phyloP scores from a whole-genome alignment of 2,888 invertebrate species.

The Cetonia aurata region DNA sequence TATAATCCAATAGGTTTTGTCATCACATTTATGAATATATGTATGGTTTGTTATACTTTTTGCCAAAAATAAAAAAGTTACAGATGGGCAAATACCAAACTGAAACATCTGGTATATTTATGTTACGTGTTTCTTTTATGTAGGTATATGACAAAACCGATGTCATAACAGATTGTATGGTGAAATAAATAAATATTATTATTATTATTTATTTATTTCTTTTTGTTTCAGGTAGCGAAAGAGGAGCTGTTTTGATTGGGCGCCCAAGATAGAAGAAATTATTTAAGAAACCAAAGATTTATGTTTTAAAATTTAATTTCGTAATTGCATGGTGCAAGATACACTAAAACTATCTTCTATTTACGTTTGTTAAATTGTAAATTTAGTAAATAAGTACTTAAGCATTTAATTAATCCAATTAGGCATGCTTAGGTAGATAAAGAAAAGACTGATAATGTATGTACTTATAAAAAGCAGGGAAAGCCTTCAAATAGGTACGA shows the following conservation, averaged over 20 bases:
- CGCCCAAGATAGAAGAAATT: constrained; percentile 39
- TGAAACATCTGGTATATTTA: too few relatives aligned
- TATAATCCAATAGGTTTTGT: too few relatives aligned
- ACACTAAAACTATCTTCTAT: constrained; percentile 11
- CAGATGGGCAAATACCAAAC: too few relatives aligned
- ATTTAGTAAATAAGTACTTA: constrained; percentile 35
- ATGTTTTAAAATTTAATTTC: constrained; percentile 26
- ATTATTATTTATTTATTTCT: background rate
- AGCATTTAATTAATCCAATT: constrained; percentile 34
- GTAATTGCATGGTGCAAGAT: constrained; percentile 36
- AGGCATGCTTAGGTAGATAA: constrained; percentile 31
- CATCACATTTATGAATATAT: too few relatives aligned
- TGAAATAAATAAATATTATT: too few relatives aligned
- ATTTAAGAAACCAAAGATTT: constrained; percentile 46
- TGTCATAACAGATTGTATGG: too few relatives aligned
- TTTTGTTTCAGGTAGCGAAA: constrained; percentile 40
- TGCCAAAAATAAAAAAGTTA: too few relatives aligned
- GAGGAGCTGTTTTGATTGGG: constrained; percentile 40
- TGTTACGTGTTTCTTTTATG: too few relatives aligned
- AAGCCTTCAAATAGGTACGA: constrained; percentile 31
- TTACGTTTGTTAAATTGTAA: constrained; percentile 19
- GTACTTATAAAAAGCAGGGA: constrained; percentile 42
- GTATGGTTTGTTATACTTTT: too few relatives aligned
- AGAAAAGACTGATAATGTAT: constrained; percentile 45
- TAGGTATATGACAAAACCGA: too few relatives aligned